Evolutionary conservation across 2,113 vertebrate species (phyloP).

Genomic region (Leptobrachium ailaonicum): DNA sequence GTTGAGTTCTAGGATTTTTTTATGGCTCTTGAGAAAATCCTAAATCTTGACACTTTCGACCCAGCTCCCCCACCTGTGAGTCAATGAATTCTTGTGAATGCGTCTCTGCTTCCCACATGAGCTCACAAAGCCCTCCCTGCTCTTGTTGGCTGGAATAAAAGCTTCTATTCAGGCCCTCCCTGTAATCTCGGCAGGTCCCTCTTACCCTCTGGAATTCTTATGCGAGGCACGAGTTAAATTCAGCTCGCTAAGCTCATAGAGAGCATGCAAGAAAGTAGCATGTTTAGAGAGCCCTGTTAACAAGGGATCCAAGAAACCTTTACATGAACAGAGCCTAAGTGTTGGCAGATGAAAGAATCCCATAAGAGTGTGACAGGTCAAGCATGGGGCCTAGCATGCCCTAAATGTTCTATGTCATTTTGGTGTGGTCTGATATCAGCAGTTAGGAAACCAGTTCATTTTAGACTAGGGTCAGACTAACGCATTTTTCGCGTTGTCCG

Average conservation of each 20-base stretch:
- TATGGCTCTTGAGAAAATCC: conserved; percentile 72
- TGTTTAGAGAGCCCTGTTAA: conserved; percentile 31
- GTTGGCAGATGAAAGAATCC: background rate
- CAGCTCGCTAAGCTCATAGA: conserved; percentile 35
- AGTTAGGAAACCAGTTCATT: no score
- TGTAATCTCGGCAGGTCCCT: conserved; percentile 50
- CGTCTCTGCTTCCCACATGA: conserved; percentile 78
- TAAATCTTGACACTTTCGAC: conserved; percentile 66
- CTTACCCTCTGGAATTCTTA: conserved; percentile 51
- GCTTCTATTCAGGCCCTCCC: conserved; percentile 70
- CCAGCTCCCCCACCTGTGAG: conserved; percentile 82
- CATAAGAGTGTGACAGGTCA: background rate
- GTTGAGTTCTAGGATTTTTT: conserved; percentile 61
- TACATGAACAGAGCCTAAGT: conserved; percentile 6
- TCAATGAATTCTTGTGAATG: conserved; percentile 78
- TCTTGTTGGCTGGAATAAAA: conserved; percentile 71
- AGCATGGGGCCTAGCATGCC: background rate
- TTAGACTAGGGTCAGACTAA: no score
- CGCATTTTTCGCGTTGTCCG: no score
- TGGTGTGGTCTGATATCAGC: no score
- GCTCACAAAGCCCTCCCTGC: conserved; percentile 75
- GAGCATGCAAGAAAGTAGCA: conserved; percentile 25
- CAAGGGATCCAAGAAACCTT: conserved; percentile 24
- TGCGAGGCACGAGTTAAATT: conserved; percentile 50
- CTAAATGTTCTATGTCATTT: background rate